A percentile compares a stretch with the other conserved stretches of the same genome.
These are phyloP conservation scores for Odontesthes bonariensis DNA, from an alignment of 2,113 vertebrate species.

Conservation along the genomic window DNA sequence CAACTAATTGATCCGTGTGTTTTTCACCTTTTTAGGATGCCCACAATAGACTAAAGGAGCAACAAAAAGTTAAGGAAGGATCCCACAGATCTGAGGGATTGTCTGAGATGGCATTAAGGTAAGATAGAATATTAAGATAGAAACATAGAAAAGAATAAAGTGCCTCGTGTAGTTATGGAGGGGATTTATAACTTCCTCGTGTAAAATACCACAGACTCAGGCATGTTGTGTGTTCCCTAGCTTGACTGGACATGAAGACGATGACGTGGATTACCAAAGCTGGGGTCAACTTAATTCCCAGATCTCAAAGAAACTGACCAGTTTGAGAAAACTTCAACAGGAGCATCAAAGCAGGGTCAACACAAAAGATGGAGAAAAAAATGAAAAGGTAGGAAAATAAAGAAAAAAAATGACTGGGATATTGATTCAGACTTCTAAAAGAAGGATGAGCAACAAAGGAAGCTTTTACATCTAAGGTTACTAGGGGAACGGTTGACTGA, in stretches of 20 bases:
- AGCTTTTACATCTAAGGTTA: not conserved
- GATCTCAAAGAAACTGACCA: conserved; percentile 56
- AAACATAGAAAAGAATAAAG: not conserved
- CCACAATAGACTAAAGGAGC: conserved; percentile 72
- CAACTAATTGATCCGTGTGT: not conserved
- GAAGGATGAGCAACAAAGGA: not conserved
- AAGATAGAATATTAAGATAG: not conserved
- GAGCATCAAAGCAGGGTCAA: conserved; percentile 23
- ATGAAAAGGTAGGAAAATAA: conserved; percentile 29
- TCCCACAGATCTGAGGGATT: not conserved
- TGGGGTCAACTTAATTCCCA: conserved; percentile 59
- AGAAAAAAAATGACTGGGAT: not conserved
- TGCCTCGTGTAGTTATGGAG: not conserved
- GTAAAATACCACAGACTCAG: not conserved
- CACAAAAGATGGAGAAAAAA: not conserved
- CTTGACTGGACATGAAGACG: conserved; percentile 9
- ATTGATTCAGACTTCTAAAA: not conserved
- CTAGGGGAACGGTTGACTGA: no score
- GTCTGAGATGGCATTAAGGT: conserved; percentile 43
- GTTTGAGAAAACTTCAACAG: conserved; percentile 39
- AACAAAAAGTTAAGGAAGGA: conserved; percentile 74
- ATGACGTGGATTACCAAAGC: conserved; percentile 11
- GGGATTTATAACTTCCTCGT: not conserved
- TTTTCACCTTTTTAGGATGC: conserved; percentile 63
- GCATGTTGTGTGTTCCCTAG: conserved; percentile 16